Evolutionary conservation across 2,797 vertebrate genomes (phyloP).

Genomic region (Acrocephalus scirpaceus): DNA sequence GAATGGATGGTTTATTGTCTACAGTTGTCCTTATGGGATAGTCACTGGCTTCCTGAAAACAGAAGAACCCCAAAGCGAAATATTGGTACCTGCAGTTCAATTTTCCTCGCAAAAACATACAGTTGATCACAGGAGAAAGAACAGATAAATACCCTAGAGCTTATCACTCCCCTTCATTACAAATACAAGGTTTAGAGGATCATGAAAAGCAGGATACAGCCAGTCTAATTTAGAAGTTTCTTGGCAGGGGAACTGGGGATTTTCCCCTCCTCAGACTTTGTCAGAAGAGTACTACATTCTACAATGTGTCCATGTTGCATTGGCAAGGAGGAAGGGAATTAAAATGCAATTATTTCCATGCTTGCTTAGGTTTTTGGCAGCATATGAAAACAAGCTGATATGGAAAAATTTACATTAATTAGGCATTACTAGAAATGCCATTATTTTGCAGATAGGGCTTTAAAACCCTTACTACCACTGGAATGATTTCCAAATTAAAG

Average conservation of each 20-base stretch:
- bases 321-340: background rate
- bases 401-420: background rate
- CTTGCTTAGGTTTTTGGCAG: background rate
- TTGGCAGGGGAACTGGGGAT: background rate
- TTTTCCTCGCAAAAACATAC: background rate
- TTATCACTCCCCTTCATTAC: background rate
- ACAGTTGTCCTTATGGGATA: background rate
- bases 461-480: background rate
- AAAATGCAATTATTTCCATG: background rate
- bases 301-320: background rate
- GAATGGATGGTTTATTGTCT: background rate
- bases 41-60: background rate
- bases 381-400: constrained; percentile 17
- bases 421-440: background rate
- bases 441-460: constrained; percentile 11
- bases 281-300: background rate
- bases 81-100: background rate
- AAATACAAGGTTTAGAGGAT: background rate
- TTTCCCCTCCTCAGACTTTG: background rate
- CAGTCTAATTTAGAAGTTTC: background rate
- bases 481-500: constrained; percentile 18
- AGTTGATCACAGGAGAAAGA: background rate
- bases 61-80: background rate
- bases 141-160: background rate
- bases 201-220: background rate